Conservation (phyloP, 2,797 vertebrate species). For the Lagocephalus sceleratus region DNA sequence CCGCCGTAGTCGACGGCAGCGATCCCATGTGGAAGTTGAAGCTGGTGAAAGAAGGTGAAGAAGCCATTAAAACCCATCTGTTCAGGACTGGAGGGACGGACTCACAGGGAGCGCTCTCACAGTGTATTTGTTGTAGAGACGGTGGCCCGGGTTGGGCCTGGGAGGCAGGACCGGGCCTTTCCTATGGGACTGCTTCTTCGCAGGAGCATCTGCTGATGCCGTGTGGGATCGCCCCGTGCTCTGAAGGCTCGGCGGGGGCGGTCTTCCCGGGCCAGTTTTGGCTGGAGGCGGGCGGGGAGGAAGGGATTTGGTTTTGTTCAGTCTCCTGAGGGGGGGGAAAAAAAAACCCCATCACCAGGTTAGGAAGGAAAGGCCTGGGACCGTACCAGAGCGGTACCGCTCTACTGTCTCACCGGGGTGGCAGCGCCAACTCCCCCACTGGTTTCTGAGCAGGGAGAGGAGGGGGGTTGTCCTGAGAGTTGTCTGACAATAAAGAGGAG, state of each 20-base stretch:
- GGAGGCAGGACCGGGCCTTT: slow-evolving; percentile 86
- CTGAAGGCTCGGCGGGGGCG: slow-evolving; percentile 80
- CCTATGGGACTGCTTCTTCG: slow-evolving; percentile 62
- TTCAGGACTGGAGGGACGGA: background rate
- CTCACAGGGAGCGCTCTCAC: slow-evolving; percentile 69
- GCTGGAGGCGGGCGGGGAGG: slow-evolving; percentile 78
- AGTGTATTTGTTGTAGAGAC: slow-evolving; percentile 91
- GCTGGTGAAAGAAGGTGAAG: slow-evolving; percentile 67
- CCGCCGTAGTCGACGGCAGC: slow-evolving; percentile 76
- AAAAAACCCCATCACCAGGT: background rate
- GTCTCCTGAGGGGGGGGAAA: slow-evolving; percentile 63
- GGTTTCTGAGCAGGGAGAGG: slow-evolving; percentile 85
- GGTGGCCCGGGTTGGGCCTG: slow-evolving; percentile 90
- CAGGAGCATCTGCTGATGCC: slow-evolving; percentile 15
- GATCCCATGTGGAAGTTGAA: slow-evolving; percentile 82
- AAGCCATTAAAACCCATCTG: background rate
- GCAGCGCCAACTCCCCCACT: slow-evolving; percentile 78
- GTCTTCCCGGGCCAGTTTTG: slow-evolving; percentile 83
- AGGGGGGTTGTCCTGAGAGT: slow-evolving; percentile 73
- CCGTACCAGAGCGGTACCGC: background rate
- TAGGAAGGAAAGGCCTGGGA: background rate
- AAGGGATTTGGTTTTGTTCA: slow-evolving; percentile 71
- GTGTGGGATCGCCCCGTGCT: slow-evolving; percentile 62
- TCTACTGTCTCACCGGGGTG: slow-evolving; percentile 79
- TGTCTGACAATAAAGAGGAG: slow-evolving; percentile 46